Percentiles rank a stretch among this genome's conserved stretches.
Conservation (phyloP, 1,140 invertebrate genomes). For the Gerris buenoi region DNA sequence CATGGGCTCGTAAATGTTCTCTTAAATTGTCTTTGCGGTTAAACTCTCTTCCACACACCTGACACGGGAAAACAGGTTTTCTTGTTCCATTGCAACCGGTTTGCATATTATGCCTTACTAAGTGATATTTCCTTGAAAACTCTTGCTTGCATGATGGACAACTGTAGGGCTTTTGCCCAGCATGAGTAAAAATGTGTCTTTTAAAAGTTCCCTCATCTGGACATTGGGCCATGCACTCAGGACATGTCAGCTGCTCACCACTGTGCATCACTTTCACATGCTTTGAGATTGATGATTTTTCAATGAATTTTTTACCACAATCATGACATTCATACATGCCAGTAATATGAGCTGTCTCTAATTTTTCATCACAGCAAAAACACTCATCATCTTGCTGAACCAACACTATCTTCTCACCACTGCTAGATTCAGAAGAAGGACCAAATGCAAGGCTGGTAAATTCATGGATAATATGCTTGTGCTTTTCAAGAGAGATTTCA, state of each 20-base stretch:
- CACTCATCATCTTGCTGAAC: slow-evolving; percentile 21
- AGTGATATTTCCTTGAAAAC: slow-evolving; percentile 58
- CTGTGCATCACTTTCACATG: slow-evolving; percentile 34
- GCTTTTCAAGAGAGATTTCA: not conserved
- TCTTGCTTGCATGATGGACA: slow-evolving; percentile 44
- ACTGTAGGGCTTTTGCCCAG: slow-evolving; percentile 33
- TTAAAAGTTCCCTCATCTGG: slow-evolving; percentile 35
- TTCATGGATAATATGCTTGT: not conserved
- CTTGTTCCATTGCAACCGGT: slow-evolving; percentile 51
- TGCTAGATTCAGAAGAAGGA: not conserved
- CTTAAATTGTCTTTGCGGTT: slow-evolving; percentile 59
- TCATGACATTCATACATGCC: slow-evolving; percentile 35
- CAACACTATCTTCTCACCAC: not conserved
- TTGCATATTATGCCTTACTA: slow-evolving; percentile 55
- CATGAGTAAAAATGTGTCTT: slow-evolving; percentile 35
- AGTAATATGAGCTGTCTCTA: slow-evolving; percentile 35
- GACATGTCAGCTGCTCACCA: slow-evolving; percentile 32
- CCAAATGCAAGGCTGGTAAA: not conserved
- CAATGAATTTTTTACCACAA: slow-evolving; percentile 39
- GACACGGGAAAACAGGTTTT: slow-evolving; percentile 39
- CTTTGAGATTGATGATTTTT: slow-evolving; percentile 33
- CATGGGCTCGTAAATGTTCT: slow-evolving; percentile 55
- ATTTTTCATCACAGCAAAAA: slow-evolving; percentile 36
- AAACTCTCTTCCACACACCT: slow-evolving; percentile 54
- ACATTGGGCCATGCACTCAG: slow-evolving; percentile 34